Evolutionary conservation across 2,113 vertebrate species (phyloP).

Genomic region (Alethe castanea): DNA sequence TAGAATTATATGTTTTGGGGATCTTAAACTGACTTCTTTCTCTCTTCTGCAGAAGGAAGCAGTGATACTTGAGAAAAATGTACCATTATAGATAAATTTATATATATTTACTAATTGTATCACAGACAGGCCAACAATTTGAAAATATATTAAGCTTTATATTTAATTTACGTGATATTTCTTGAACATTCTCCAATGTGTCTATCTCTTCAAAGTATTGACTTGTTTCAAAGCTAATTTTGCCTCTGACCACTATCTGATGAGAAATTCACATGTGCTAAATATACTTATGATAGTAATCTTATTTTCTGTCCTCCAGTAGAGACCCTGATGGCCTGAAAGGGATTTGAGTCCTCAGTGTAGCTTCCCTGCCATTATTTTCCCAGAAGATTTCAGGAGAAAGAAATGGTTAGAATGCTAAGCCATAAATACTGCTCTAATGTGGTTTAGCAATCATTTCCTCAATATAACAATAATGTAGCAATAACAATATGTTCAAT

Average conservation of each 20-base stretch:
- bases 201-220: constrained; percentile 13
- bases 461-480: not conserved
- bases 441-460: constrained; percentile 7
- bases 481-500: not conserved
- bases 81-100: not conserved
- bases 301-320: constrained; percentile 20
- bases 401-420: not conserved
- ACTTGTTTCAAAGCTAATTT: constrained; percentile 32
- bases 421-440: not conserved
- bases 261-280: constrained; percentile 40
- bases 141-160: not conserved
- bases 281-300: constrained; percentile 30
- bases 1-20: not conserved
- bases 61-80: not conserved
- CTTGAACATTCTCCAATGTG: not conserved
- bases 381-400: not conserved
- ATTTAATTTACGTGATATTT: not conserved
- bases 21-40: not conserved
- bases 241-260: constrained; percentile 37
- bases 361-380: not conserved
- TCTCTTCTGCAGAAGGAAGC: not conserved
- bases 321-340: constrained; percentile 17
- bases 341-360: not conserved
- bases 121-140: not conserved
- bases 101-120: not conserved